These are phyloP conservation scores for Trachymyrmex cornetzi DNA, from an alignment of 1,140 invertebrate species.

Conservation along the genomic window DNA sequence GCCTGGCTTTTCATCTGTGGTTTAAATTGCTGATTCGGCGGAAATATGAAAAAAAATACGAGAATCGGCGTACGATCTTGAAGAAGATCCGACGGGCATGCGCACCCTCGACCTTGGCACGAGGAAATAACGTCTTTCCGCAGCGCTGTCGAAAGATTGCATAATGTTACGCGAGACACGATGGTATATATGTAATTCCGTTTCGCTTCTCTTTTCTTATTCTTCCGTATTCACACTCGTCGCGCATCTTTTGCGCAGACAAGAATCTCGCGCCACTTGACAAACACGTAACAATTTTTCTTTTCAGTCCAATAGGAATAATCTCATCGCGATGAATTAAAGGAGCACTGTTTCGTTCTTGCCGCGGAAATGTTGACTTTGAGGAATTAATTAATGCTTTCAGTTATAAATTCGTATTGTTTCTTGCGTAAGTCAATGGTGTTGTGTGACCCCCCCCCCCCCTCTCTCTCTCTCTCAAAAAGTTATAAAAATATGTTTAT, in stretches of 20 bases:
- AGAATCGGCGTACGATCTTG: conserved; percentile 49
- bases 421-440: not conserved
- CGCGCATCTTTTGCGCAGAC: conserved; percentile 16
- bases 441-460: not conserved
- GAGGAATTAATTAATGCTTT: not conserved
- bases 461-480: not conserved
- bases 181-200: conserved; percentile 24
- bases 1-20: not conserved
- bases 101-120: conserved; percentile 59
- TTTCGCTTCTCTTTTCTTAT: not conserved
- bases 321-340: conserved; percentile 31
- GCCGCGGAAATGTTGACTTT: not conserved
- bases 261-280: not conserved
- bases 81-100: conserved; percentile 52
- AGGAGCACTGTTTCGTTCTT: not conserved
- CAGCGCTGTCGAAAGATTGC: conserved; percentile 67
- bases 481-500: not conserved
- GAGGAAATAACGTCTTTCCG: conserved; percentile 64
- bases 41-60: conserved; percentile 9
- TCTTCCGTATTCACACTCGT: conserved; percentile 10
- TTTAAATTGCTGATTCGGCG: not conserved
- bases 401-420: not conserved
- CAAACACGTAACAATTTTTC: conserved; percentile 38
- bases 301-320: conserved; percentile 12
- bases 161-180: conserved; percentile 71